These are phyloP conservation scores for Orientallactaga sibirica DNA, from an alignment of 2,797 vertebrate species.

Conservation along the genomic window DNA sequence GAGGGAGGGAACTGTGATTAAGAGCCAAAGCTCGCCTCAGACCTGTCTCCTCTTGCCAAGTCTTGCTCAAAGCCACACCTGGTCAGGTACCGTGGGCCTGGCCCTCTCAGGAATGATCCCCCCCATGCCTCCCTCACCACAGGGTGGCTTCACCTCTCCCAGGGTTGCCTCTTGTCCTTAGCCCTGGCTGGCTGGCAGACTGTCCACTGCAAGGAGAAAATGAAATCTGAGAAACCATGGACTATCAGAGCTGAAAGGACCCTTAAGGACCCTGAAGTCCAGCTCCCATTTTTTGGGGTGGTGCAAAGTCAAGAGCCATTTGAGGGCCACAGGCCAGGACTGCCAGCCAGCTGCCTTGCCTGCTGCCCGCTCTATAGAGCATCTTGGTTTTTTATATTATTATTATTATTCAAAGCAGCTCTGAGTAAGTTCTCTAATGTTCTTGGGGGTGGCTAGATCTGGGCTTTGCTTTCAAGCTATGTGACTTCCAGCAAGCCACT, in stretches of 20 bases:
- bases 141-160: constrained; percentile 18
- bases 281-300: neutral
- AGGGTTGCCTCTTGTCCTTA: constrained; percentile 8
- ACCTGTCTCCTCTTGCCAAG: constrained; percentile 85
- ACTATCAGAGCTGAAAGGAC: neutral
- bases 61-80: constrained; percentile 83
- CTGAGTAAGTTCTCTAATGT: neutral
- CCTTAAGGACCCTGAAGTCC: neutral
- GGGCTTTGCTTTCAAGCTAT: neutral
- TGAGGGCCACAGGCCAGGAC: neutral
- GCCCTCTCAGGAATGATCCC: constrained; percentile 58
- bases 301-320: neutral
- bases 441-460: neutral
- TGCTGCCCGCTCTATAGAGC: neutral
- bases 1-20: constrained; percentile 75
- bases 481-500: constrained; percentile 1
- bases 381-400: neutral
- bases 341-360: neutral
- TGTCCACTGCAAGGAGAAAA: constrained; percentile 3
- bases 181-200: neutral
- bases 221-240: neutral
- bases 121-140: neutral
- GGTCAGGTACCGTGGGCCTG: constrained; percentile 74
- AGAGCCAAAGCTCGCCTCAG: constrained; percentile 71
- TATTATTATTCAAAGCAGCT: neutral